Conservation (phyloP, 2,888 invertebrate species). For the Troilus luridus region DNA sequence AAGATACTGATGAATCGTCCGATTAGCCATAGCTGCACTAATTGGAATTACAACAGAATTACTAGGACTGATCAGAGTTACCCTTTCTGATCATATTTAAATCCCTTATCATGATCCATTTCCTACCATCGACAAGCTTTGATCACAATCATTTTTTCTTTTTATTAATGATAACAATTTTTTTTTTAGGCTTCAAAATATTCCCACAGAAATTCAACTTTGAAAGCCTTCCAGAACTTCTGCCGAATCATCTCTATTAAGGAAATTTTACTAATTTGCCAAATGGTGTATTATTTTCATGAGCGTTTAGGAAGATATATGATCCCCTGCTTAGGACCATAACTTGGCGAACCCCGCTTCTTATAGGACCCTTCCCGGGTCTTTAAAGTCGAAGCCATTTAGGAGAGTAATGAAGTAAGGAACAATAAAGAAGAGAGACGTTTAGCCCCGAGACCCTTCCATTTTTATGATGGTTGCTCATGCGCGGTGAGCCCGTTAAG, state of each 20-base stretch:
- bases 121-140: too few relatives aligned
- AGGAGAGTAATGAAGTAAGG: background rate
- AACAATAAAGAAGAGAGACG: background rate
- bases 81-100: too few relatives aligned
- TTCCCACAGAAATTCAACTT: too few relatives aligned
- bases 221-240: background rate
- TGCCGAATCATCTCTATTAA: background rate
- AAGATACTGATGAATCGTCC: too few relatives aligned
- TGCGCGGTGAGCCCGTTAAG: background rate
- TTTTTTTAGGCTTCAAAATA: too few relatives aligned
- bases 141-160: too few relatives aligned
- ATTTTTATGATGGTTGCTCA: conserved; percentile 20
- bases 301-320: background rate
- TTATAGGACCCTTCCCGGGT: background rate
- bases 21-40: too few relatives aligned
- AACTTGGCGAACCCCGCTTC: background rate
- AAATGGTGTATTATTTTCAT: background rate
- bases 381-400: background rate
- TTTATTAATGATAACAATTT: too few relatives aligned
- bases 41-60: too few relatives aligned
- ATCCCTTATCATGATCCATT: too few relatives aligned
- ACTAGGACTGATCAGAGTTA: too few relatives aligned
- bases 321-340: background rate
- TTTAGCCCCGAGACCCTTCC: background rate
- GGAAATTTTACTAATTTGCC: background rate